A percentile compares a stretch with the other conserved stretches of the same genome.
Conservation (phyloP, 1,140 invertebrate genomes). For the Coptotermes formosanus region DNA sequence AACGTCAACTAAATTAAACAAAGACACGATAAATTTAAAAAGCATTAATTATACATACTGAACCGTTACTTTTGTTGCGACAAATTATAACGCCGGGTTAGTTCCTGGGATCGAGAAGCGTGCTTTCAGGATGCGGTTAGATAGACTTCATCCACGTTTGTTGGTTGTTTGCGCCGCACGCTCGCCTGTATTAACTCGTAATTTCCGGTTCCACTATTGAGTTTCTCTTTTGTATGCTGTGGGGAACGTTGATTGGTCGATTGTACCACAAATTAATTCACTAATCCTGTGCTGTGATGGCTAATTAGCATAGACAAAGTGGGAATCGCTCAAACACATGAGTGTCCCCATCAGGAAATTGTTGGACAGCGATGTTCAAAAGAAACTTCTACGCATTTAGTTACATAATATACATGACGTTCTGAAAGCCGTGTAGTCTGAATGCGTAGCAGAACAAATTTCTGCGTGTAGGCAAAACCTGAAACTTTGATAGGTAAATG, state of each 20-base stretch:
- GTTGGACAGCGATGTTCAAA: slow-evolving; percentile 21
- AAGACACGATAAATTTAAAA: too few species aligned
- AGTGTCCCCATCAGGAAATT: slow-evolving; percentile 24
- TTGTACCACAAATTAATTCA: slow-evolving; percentile 34
- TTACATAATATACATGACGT: not conserved
- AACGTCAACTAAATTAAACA: too few species aligned
- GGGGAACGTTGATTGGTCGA: slow-evolving; percentile 33
- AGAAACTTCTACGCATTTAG: not conserved
- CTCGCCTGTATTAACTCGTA: slow-evolving; percentile 30
- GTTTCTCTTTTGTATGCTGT: slow-evolving; percentile 31
- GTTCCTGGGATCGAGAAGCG: not conserved
- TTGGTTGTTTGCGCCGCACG: not conserved
- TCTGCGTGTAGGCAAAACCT: too few species aligned
- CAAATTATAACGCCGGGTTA: not conserved
- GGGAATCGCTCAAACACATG: slow-evolving; percentile 21
- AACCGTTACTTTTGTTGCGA: too few species aligned
- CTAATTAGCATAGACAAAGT: slow-evolving; percentile 35
- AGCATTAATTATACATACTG: too few species aligned
- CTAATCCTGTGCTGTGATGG: slow-evolving; percentile 34
- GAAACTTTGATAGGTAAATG: too few species aligned
- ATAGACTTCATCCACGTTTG: not conserved
- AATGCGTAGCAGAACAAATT: too few species aligned
- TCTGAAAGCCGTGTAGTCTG: too few species aligned
- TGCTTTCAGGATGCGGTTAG: not conserved
- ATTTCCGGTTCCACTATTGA: slow-evolving; percentile 31